Evolutionary conservation across 2,888 invertebrate species (phyloP), one percentile per base, ranked within the genome.

Genomic region (Pachymerium ferrugineum): DNA sequence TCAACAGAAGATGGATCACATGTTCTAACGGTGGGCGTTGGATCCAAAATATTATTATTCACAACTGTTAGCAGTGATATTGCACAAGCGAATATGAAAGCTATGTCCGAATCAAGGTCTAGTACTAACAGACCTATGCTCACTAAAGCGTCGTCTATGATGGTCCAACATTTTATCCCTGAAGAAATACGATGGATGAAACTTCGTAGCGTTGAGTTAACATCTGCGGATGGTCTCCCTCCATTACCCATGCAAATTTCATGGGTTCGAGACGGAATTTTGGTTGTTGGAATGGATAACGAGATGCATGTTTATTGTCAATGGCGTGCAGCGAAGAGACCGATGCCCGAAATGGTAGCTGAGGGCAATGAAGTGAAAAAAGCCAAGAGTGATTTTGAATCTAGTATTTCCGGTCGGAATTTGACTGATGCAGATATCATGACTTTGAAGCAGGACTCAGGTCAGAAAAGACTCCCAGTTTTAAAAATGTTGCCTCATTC

Each of bases 231-330:
- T 80, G 96, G 97, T 0, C 83, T 98, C 42, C 96, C 97, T 0
- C 97, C 98, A 0, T 83, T 99, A 70, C 99, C 99, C 0, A 98
- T 98, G 93, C 96, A 97, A 82, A 92, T 98, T 79, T 96, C 96
- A 1, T 99, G 99, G 98, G 97, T 98, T 0, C 87, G 99, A 28
- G 98, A 98, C 80, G 98, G 98, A 0, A 94, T 99, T 77, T 85
- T 99, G 0, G 95, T 99, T 0, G 97, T 99, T 0, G 99, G 98
- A 1, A 97, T 99, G 97, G 97, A 98, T 82, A 97, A 97, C 1
- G 99, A 99, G 83, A 97, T 99, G 96, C 97, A 98, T 80, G 97
- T 99, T 0, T 99, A 97, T 82, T 96, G 97, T 0, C 99, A 99
- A 80, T 99, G 98, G 98, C 42, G 72, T 1, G 72, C 29, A 1